Conservation (phyloP, 2,797 vertebrate species). For the Xiphorhynchus erythropygius region DNA sequence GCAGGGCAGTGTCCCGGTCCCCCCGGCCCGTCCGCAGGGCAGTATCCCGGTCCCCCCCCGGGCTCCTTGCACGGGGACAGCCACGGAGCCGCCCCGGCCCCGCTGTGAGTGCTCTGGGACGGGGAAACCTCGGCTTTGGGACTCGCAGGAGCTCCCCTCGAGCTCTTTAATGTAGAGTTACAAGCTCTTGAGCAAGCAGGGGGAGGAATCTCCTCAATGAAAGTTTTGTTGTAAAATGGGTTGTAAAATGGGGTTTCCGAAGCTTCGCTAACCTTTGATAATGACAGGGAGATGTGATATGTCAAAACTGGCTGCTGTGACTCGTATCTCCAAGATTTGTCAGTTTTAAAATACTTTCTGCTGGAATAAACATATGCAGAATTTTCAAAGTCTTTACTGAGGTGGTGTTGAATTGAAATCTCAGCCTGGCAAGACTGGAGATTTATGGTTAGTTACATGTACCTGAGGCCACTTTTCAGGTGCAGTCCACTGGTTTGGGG, state of each 20-base stretch:
- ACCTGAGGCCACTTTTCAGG: not conserved
- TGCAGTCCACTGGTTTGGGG: accelerated
- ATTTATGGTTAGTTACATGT: not conserved
- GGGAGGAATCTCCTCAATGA: not conserved
- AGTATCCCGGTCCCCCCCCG: too few species aligned
- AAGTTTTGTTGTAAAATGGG: not conserved
- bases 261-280: not conserved
- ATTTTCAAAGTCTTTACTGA: not conserved
- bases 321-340: not conserved
- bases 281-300: accelerated
- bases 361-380: not conserved
- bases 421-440: not conserved
- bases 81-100: too few species aligned
- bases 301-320: not conserved
- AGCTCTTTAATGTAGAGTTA: not conserved
- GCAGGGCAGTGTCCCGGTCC: too few species aligned
- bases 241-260: not conserved
- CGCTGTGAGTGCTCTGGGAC: too few species aligned
- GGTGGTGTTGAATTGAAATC: not conserved
- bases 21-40: too few species aligned
- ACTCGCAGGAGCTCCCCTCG: not conserved
- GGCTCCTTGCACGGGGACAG: too few species aligned
- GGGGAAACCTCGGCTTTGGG: too few species aligned
- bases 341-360: not conserved
- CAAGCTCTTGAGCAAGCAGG: not conserved